Evolutionary conservation across 30 jellyfish, hydroid and myxozoan genomes (phyloP).

Genomic region (Aurelia coerulea): DNA sequence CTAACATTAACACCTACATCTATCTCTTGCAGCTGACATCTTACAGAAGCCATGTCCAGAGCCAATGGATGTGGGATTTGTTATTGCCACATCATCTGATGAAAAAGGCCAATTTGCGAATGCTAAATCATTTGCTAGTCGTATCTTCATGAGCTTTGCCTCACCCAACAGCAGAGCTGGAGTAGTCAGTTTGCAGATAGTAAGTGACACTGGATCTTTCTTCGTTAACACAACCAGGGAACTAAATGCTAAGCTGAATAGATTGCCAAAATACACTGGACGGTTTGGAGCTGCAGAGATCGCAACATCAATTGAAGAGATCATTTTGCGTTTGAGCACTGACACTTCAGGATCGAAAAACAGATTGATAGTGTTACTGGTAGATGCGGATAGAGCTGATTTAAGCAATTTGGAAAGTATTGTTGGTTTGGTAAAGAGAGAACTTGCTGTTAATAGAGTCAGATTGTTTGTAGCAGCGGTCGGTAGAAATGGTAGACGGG

Average conservation of each 20-base stretch:
- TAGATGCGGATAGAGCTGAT: constrained; percentile 28
- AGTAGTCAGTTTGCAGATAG: constrained; percentile 5
- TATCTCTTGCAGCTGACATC: constrained; percentile 1
- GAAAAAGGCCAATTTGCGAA: constrained; percentile 11
- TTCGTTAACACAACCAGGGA: background rate
- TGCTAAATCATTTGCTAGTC: constrained; percentile 12
- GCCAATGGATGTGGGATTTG: constrained; percentile 15
- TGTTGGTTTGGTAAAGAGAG: constrained; percentile 20
- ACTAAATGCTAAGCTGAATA: constrained; percentile 7
- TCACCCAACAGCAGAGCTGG: constrained; percentile 49
- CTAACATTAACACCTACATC: no score
- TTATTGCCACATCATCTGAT: constrained; percentile 25
- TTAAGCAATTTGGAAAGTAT: constrained; percentile 3
- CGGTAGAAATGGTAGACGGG: constrained; percentile 1
- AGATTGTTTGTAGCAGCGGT: constrained; percentile 23
- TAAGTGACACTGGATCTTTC: background rate
- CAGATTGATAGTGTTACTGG: constrained; percentile 8
- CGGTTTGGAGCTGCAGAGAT: constrained; percentile 12
- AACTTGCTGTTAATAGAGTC: constrained; percentile 20
- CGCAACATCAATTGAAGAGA: constrained; percentile 31
- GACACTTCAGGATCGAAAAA: constrained; percentile 14
- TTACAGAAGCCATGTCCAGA: constrained; percentile 21
- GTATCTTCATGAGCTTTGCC: constrained; percentile 8
- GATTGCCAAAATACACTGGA: constrained; percentile 3
- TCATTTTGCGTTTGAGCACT: constrained; percentile 3